phyloP scores from a whole-genome alignment of 2,113 vertebrate genomes.

The Psammodynastes pulverulentus region DNA sequence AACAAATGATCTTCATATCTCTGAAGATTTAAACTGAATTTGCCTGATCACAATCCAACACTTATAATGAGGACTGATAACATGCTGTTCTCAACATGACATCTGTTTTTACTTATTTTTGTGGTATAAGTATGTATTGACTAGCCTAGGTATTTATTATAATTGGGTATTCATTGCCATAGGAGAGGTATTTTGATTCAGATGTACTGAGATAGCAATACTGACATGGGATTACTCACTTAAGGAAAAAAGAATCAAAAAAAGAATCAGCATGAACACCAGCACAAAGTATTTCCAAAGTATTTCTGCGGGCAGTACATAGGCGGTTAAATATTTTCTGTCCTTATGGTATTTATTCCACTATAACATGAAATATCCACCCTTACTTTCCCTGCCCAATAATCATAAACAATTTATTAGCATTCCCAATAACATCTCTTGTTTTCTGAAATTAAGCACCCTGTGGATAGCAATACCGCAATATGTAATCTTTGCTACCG shows the following conservation, averaged over 20 bases:
- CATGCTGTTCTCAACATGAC: neutral
- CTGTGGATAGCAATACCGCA: neutral
- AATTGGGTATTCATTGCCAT: neutral
- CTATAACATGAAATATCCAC: slow-evolving; percentile 41
- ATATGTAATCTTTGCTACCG: too few relatives aligned
- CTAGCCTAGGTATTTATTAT: neutral
- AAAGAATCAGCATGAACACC: slow-evolving; percentile 37
- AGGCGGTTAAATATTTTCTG: slow-evolving; percentile 33
- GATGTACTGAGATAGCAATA: slow-evolving; percentile 23
- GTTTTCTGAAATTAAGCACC: neutral
- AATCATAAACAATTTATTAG: slow-evolving; percentile 43
- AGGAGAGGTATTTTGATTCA: slow-evolving; percentile 41
- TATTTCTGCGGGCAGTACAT: slow-evolving; percentile 33
- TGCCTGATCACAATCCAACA: neutral
- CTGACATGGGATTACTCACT: slow-evolving; percentile 36
- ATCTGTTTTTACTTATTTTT: neutral
- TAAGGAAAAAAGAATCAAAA: neutral
- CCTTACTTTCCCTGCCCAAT: slow-evolving; percentile 4
- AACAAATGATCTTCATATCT: neutral
- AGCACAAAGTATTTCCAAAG: slow-evolving; percentile 59
- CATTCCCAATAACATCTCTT: slow-evolving; percentile 48
- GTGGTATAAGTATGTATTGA: neutral
- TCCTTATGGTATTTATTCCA: slow-evolving; percentile 49
- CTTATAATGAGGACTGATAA: neutral
- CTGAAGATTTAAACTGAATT: neutral